Conservation (phyloP, 2,113 vertebrate species). For the Albula glossodonta region DNA sequence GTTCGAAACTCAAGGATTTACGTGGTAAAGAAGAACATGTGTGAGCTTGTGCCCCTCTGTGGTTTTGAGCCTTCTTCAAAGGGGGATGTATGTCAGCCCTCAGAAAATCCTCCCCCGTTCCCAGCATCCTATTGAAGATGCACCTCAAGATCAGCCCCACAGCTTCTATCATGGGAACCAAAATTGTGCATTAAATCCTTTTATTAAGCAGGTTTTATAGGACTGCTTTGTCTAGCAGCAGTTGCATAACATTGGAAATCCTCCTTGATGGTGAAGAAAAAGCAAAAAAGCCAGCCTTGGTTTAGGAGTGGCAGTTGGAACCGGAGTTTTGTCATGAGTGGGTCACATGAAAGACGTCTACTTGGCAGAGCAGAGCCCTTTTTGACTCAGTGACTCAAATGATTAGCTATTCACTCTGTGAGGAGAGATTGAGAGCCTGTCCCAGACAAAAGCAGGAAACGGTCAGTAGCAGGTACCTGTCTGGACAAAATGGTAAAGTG, state of each 20-base stretch:
- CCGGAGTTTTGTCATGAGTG: neutral
- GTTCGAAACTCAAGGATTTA: neutral
- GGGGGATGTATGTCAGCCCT: neutral
- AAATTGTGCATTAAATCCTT: neutral
- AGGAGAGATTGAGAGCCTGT: neutral
- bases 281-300: neutral
- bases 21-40: slow-evolving; percentile 42
- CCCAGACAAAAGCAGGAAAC: neutral
- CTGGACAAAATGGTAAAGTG: neutral
- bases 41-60: slow-evolving; percentile 35
- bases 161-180: neutral
- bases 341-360: neutral
- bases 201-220: neutral
- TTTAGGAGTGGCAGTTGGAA: neutral
- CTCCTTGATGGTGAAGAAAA: neutral
- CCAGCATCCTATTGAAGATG: neutral
- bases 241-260: neutral
- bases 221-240: too few species aligned
- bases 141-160: neutral
- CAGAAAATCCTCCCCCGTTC: neutral
- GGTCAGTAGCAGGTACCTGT: neutral
- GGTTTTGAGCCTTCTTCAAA: neutral
- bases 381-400: neutral
- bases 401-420: neutral
- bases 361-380: neutral